phyloP scores from a whole-genome alignment of 2,888 invertebrate species.

The Bellardia bayeri region DNA sequence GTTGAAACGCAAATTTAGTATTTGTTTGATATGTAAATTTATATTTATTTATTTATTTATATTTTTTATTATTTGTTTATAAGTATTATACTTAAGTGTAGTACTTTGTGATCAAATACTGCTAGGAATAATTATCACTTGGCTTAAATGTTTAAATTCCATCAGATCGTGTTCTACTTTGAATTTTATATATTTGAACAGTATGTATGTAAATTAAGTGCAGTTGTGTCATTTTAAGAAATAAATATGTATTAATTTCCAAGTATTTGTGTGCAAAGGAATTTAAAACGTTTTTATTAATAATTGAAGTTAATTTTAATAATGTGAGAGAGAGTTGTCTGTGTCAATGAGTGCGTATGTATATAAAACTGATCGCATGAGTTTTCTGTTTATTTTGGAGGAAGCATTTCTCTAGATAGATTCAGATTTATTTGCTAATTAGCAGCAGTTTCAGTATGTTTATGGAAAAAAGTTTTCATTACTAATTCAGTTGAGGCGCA shows the following conservation, averaged over 20 bases:
- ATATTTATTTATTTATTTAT: constrained; percentile 4
- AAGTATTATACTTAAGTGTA: background rate
- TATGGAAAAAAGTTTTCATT: no score
- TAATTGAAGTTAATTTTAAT: no score
- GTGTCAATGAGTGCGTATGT: no score
- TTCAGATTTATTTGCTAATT: no score
- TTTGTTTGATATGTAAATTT: constrained; percentile 48
- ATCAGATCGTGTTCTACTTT: background rate
- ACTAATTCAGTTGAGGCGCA: no score
- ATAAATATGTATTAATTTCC: background rate
- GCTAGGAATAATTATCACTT: constrained; percentile 32
- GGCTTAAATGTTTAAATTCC: background rate
- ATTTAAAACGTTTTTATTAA: no score
- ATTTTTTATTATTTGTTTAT: constrained; percentile 10
- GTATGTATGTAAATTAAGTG: background rate
- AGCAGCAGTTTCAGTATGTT: background rate
- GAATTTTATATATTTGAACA: background rate
- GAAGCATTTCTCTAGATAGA: no score
- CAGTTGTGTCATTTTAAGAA: background rate
- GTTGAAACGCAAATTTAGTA: background rate
- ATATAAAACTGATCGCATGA: no score
- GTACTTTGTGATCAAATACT: constrained; percentile 4
- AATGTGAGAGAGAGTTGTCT: no score
- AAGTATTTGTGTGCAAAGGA: background rate
- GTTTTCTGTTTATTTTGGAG: no score